Conservation (phyloP, 2,113 vertebrate genomes). For the Conger conger region DNA sequence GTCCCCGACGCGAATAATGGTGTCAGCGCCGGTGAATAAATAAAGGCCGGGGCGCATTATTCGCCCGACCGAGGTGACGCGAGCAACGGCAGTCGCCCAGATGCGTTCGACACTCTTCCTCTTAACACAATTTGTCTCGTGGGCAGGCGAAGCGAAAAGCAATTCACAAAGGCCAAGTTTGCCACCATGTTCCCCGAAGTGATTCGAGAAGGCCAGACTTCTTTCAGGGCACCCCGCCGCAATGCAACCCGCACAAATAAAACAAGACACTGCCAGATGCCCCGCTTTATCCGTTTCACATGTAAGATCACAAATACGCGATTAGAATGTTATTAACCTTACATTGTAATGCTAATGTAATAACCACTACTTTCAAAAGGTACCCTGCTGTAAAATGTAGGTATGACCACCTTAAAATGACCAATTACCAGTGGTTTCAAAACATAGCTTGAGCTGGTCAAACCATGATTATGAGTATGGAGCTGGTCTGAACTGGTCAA, state of each 20-base stretch:
- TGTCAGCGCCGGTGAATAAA: constrained; percentile 45
- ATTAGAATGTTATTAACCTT: too few relatives aligned
- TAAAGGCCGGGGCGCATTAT: constrained; percentile 1
- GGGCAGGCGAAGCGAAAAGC: not conserved
- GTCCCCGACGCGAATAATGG: constrained; percentile 41
- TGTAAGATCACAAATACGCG: too few relatives aligned
- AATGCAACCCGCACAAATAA: not conserved
- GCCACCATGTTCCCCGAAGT: not conserved
- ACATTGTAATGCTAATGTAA: too few relatives aligned
- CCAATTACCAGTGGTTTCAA: too few relatives aligned
- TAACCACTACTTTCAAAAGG: too few relatives aligned
- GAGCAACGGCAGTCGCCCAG: not conserved
- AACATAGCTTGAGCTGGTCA: too few relatives aligned
- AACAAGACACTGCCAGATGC: not conserved
- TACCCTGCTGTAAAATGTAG: too few relatives aligned
- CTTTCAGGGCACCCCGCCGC: not conserved
- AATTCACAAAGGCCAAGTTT: not conserved
- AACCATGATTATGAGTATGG: too few relatives aligned
- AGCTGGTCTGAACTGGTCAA: too few relatives aligned
- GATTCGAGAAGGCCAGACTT: not conserved
- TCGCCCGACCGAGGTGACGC: not conserved
- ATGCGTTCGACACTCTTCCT: not conserved
- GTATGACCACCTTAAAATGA: too few relatives aligned
- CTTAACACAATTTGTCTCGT: not conserved
- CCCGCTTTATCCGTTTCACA: too few relatives aligned